Percentiles rank a stretch among this genome's conserved stretches.
Conservation (phyloP, 2,113 vertebrate genomes). For the Lepus europaeus region DNA sequence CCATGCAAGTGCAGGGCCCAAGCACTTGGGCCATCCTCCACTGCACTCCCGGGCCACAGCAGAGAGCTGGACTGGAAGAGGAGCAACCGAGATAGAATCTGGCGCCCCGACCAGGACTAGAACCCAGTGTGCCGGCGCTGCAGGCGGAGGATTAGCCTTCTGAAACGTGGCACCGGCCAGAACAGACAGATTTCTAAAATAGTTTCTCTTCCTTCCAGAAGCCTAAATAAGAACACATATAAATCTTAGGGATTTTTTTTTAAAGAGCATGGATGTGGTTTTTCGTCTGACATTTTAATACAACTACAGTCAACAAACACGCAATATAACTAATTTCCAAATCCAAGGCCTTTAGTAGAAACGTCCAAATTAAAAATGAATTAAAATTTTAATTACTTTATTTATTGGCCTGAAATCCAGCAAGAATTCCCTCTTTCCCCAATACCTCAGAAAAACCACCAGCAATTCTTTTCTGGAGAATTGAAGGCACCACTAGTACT, state of each 20-base stretch:
- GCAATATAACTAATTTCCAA: conserved; percentile 64
- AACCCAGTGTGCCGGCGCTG: no score
- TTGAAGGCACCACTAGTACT: background rate
- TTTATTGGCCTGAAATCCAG: conserved; percentile 33
- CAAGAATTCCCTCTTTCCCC: background rate
- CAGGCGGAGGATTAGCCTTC: no score
- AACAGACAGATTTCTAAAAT: conserved; percentile 23
- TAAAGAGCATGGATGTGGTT: background rate
- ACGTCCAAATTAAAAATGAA: conserved; percentile 63
- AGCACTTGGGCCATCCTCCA: no score
- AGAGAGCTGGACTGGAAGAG: no score
- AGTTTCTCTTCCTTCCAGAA: conserved; percentile 61
- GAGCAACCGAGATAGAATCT: no score
- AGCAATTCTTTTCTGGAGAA: conserved; percentile 38
- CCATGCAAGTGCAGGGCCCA: no score
- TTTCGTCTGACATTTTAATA: conserved; percentile 51
- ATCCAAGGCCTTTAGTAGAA: conserved; percentile 46
- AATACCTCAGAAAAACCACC: conserved; percentile 18
- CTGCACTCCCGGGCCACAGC: no score
- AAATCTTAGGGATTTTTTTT: conserved; percentile 26
- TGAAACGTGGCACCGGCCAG: no score
- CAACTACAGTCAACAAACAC: conserved; percentile 45
- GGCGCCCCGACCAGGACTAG: no score
- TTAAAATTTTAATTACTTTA: conserved; percentile 8
- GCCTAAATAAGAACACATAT: conserved; percentile 59